Evolutionary conservation across 2,113 vertebrate genomes (phyloP).

Genomic region (Otis tarda): DNA sequence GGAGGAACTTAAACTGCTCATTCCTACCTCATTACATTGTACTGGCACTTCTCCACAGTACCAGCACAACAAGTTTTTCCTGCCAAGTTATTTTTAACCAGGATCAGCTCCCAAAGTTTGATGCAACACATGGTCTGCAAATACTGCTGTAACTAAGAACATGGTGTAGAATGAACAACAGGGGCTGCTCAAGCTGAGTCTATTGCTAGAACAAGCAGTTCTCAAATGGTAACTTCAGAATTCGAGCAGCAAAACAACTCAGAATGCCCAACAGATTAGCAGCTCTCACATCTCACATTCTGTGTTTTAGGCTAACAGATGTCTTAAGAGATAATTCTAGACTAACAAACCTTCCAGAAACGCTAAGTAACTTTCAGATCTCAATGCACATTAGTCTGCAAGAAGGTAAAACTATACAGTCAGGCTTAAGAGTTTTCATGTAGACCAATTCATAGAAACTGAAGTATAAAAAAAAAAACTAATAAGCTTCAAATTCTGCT

Average conservation of each 20-base stretch:
- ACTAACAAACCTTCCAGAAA: neutral
- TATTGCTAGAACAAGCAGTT: neutral
- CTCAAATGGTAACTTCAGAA: neutral
- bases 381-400: neutral
- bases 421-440: neutral
- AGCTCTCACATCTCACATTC: rapidly evolving
- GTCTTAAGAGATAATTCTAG: neutral
- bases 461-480: neutral
- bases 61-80: neutral
- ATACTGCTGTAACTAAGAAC: neutral
- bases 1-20: neutral
- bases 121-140: neutral
- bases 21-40: neutral
- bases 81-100: constrained; percentile 44
- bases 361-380: neutral
- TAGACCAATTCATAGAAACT: neutral
- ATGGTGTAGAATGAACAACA: neutral
- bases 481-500: neutral
- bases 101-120: neutral
- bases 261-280: neutral
- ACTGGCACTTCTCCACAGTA: neutral
- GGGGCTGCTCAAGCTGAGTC: neutral
- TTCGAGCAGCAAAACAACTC: neutral
- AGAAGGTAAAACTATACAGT: neutral
- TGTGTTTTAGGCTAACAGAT: neutral